A percentile compares a stretch with the other conserved stretches of the same genome.
Evolutionary conservation across 2,797 vertebrate genomes (phyloP).

Genomic region (Myotis vivesi): DNA sequence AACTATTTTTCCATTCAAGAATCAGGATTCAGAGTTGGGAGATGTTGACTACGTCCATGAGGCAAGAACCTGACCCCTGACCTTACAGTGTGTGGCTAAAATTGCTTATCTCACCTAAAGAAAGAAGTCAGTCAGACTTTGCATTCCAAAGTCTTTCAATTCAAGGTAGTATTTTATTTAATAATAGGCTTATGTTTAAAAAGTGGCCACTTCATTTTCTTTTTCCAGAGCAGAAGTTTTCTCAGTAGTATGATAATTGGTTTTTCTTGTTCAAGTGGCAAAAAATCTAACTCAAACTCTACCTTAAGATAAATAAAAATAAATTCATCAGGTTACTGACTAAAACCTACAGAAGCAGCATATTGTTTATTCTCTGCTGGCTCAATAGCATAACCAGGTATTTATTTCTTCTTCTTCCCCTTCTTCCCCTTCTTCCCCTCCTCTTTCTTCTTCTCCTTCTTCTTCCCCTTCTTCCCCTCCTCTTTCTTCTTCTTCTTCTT

Average conservation of each 20-base stretch:
- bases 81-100: neutral
- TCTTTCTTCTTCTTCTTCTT: neutral
- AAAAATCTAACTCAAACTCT: neutral
- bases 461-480: neutral
- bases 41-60: neutral
- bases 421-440: rapidly evolving
- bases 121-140: slow-evolving; percentile 10
- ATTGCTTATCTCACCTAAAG: slow-evolving; percentile 26
- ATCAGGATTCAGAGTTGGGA: neutral
- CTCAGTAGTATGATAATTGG: neutral
- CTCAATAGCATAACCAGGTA: neutral
- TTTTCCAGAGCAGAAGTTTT: neutral
- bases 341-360: neutral
- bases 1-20: neutral
- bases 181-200: slow-evolving; percentile 43
- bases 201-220: slow-evolving; percentile 82
- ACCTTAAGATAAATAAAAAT: neutral
- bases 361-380: neutral
- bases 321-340: neutral
- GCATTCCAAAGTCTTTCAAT: neutral
- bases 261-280: neutral
- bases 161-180: slow-evolving; percentile 38
- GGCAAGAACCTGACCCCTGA: neutral
- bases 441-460: neutral
- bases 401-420: neutral